These are phyloP conservation scores for Cerceris ruficornis DNA, from an alignment of 2,888 invertebrate species.

Conservation along the genomic window DNA sequence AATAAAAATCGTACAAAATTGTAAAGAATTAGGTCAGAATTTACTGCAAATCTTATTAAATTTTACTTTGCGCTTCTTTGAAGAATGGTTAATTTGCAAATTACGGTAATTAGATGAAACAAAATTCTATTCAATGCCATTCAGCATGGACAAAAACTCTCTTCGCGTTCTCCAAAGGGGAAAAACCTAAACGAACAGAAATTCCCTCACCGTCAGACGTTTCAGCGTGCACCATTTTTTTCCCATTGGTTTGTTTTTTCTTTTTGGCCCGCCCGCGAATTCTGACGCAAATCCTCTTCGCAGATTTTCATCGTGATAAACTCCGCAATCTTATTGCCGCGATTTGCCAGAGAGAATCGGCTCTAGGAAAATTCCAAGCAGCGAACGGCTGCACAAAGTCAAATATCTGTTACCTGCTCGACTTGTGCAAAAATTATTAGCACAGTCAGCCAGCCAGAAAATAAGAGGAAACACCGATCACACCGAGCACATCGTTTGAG, in stretches of 20 bases:
- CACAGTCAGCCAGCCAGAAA: background rate
- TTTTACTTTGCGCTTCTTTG: too few relatives aligned
- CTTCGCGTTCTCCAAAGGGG: too few relatives aligned
- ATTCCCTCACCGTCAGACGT: too few relatives aligned
- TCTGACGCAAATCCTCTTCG: background rate
- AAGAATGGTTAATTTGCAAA: too few relatives aligned
- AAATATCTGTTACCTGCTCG: slow-evolving; percentile 26
- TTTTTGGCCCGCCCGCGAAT: background rate
- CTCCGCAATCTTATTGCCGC: background rate
- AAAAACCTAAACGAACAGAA: too few relatives aligned
- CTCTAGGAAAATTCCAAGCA: slow-evolving; percentile 36
- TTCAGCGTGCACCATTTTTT: background rate
- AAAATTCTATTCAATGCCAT: too few relatives aligned
- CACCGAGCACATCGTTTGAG: background rate
- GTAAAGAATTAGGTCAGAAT: too few relatives aligned
- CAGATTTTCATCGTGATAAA: background rate
- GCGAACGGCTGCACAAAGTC: background rate
- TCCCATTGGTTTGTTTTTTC: background rate
- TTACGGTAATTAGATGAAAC: too few relatives aligned
- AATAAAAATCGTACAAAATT: too few relatives aligned
- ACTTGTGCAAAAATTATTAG: slow-evolving; percentile 8
- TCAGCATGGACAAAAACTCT: too few relatives aligned
- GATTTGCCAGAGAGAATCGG: background rate
- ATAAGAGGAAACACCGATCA: background rate
- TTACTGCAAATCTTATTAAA: too few relatives aligned